phyloP scores from a whole-genome alignment of 1,140 invertebrate species.

The Harpegnathos saltator region DNA sequence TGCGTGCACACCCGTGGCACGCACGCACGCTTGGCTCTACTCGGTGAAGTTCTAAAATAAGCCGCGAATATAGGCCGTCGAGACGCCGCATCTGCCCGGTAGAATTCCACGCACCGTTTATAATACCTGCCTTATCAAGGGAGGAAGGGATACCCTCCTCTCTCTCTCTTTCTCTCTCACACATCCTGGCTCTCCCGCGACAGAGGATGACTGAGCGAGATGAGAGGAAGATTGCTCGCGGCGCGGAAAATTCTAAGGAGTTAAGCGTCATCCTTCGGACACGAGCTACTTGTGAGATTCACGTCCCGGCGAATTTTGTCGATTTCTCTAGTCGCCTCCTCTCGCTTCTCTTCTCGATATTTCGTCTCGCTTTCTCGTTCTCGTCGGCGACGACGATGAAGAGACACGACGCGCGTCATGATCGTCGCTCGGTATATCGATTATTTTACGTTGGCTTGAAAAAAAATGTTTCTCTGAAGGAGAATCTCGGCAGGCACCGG shows the following conservation, averaged over 20 bases:
- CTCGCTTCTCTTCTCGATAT: too few species aligned
- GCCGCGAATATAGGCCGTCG: slow-evolving; percentile 72
- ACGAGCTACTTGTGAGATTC: not conserved
- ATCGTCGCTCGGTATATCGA: too few species aligned
- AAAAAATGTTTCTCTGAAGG: too few species aligned
- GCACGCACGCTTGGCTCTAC: slow-evolving; percentile 47
- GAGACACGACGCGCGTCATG: too few species aligned
- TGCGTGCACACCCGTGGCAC: slow-evolving; percentile 51
- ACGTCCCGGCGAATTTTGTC: too few species aligned
- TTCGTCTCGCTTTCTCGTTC: too few species aligned
- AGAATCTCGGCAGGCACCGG: too few species aligned
- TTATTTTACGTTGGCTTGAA: too few species aligned
- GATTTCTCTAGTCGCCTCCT: too few species aligned
- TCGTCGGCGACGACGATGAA: too few species aligned
- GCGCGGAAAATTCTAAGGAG: not conserved
- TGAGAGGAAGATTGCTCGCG: not conserved
- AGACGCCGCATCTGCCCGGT: slow-evolving; percentile 64
- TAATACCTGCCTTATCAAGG: slow-evolving; percentile 56
- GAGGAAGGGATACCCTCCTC: slow-evolving; percentile 27
- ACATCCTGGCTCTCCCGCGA: not conserved
- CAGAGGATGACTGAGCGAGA: slow-evolving; percentile 15
- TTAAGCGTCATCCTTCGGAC: not conserved
- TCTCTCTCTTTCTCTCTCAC: not conserved
- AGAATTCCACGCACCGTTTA: slow-evolving; percentile 70
- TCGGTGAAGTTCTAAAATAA: slow-evolving; percentile 73